phyloP scores from a whole-genome alignment of 2,113 vertebrate genomes.

The Lophotis ruficrista region DNA sequence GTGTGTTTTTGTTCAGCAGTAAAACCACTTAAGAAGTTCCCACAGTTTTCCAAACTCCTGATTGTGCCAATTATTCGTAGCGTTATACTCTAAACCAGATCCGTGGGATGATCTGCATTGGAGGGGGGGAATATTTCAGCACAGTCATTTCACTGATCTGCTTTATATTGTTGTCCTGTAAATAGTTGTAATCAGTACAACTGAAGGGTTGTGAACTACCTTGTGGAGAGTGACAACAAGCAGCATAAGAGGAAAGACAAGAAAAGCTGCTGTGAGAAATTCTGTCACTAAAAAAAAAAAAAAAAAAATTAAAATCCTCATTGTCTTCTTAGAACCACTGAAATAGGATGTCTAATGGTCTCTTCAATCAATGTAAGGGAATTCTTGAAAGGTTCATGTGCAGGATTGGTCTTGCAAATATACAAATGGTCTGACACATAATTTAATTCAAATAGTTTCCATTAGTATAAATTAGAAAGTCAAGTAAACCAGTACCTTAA shows the following conservation, averaged over 20 bases:
- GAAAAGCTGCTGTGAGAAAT: background rate
- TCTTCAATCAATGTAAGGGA: slow-evolving; percentile 12
- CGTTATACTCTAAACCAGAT: background rate
- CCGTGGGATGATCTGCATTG: background rate
- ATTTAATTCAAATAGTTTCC: slow-evolving; percentile 57
- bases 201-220: background rate
- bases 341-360: background rate
- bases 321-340: background rate
- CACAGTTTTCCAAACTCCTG: slow-evolving; percentile 27
- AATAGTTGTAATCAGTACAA: background rate
- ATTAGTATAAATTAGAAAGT: slow-evolving; percentile 61
- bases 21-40: slow-evolving; percentile 57
- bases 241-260: background rate
- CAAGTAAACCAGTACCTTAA: slow-evolving; percentile 39
- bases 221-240: background rate
- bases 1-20: slow-evolving; percentile 36
- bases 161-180: background rate
- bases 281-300: background rate
- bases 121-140: background rate
- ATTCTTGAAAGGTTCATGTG: slow-evolving; percentile 13
- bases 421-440: slow-evolving; percentile 42
- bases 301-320: background rate
- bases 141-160: background rate
- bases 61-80: background rate
- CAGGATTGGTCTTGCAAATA: slow-evolving; percentile 54